Conservation (phyloP, 2,888 invertebrate species). For the Anthophora plumipes region DNA sequence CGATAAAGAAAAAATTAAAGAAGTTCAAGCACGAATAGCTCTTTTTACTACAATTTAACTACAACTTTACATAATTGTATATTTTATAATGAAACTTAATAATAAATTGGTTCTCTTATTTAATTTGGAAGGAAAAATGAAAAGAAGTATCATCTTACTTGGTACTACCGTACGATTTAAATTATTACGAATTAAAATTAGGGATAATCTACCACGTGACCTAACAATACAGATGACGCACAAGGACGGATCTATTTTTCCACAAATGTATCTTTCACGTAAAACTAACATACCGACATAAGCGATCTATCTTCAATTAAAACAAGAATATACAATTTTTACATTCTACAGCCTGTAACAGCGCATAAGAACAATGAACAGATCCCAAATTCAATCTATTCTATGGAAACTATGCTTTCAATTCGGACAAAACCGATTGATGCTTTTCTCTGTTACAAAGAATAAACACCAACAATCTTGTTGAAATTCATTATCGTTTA, state of each 20-base stretch:
- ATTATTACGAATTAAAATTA: conserved; percentile 49
- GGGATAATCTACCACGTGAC: conserved; percentile 36
- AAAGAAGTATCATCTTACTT: conserved; percentile 20
- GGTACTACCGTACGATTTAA: conserved; percentile 15
- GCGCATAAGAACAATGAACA: background rate
- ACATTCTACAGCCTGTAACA: background rate
- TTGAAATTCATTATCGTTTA: background rate
- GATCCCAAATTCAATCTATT: background rate
- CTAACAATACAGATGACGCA: conserved; percentile 12
- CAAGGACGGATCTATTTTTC: conserved; percentile 7
- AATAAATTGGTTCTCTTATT: conserved; percentile 1
- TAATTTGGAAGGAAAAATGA: background rate
- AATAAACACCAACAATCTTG: background rate
- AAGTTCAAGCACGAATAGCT: background rate
- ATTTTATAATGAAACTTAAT: background rate
- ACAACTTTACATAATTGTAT: background rate
- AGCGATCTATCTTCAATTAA: background rate
- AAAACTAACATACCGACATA: conserved; percentile 22
- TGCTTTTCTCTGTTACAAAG: conserved; percentile 16
- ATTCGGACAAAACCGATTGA: conserved; percentile 2
- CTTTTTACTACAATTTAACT: background rate
- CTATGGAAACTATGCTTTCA: background rate
- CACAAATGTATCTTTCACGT: background rate
- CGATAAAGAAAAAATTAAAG: background rate
- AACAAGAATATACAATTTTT: background rate